Evolutionary conservation across 2,888 invertebrate species (phyloP).

Genomic region (Brenthis daphne): DNA sequence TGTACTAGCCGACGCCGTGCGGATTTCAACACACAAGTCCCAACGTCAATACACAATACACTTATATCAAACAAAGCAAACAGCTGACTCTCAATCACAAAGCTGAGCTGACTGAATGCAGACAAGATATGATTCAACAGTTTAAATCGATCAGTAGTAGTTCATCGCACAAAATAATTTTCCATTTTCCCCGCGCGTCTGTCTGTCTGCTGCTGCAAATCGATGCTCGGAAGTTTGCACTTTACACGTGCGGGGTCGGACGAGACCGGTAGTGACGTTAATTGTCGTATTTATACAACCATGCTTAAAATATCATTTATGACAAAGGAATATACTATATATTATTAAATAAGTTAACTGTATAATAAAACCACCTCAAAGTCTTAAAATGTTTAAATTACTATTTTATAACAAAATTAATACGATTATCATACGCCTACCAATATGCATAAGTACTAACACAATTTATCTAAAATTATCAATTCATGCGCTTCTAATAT

Average conservation of each 20-base stretch:
- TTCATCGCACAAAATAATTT: too few species aligned
- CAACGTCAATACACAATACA: neutral
- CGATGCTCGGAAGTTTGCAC: constrained; percentile 2
- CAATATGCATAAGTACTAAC: too few species aligned
- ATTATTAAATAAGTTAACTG: too few species aligned
- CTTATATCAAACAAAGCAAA: neutral
- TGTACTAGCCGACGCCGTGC: neutral
- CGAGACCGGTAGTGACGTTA: neutral
- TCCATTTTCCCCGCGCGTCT: constrained; percentile 1
- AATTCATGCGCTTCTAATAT: too few species aligned
- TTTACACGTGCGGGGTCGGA: neutral
- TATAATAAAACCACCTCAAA: too few species aligned
- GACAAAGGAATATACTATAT: too few species aligned
- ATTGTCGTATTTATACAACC: neutral
- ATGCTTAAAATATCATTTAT: too few species aligned
- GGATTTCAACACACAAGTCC: too few species aligned
- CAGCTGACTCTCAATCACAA: neutral
- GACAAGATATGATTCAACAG: constrained; percentile 7
- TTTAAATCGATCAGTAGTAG: constrained; percentile 4
- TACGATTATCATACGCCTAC: too few species aligned
- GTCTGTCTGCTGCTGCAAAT: constrained; percentile 13
- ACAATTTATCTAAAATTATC: too few species aligned
- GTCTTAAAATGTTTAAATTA: too few species aligned
- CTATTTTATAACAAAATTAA: too few species aligned
- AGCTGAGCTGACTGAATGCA: neutral